Base-by-base conservation (phyloP, 2,888 invertebrate species). In the Trissonchulus latispiculum region DNA sequence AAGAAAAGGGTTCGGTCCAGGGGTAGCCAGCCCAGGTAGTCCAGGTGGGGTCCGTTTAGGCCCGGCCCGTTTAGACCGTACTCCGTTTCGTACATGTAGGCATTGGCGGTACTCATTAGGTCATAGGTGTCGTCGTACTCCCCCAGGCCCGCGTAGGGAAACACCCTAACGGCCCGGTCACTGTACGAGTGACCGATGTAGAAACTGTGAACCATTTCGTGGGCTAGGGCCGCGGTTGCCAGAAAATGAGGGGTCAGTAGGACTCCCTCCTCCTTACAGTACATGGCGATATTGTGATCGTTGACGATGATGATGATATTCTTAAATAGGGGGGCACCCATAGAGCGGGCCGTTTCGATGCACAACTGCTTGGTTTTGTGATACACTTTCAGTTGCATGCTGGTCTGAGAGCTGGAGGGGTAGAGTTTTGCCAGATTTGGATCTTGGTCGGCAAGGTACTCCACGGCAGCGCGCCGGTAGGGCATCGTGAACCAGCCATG, bases 171-270 rank as follows among this genome's bases (percentile, higher is more conserved):
- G 2, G 76, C 74, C 3, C 78, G 73, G 73, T 82, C 81, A 72
- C 80, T 80, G 73, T 81, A 82, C 28, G 80, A 81, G 75, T 81
- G 81, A 15, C 81, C 81, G 69, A 81, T 80, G 75, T 77, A 78
- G 75, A 81, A 80, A 31, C 76, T 76, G 75, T 81, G 81, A 1
- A 80, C 78, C 81, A 81, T 81, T 71, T 81, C 81, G 72, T 81
- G 81, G 0, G 81, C 79, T 23, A 81, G 74, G 8, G 81, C 81
- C 1, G 80, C 77, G 23, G 79, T 75, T 70, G 80, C 77, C 62
- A 80, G 77, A 31, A 78, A 75, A 37, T 77, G 76, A 23, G 81
- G 80, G 29, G 80, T 79, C n/a, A 81, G 70, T 33, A 81, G 77
- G 2, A 81, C 80, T 1, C 80, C 80, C 72, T 74, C 71, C 67